Evolutionary conservation across 2,797 vertebrate species (phyloP), one percentile per base, ranked within the genome.

Genomic region (Kryptopterus vitreolus): DNA sequence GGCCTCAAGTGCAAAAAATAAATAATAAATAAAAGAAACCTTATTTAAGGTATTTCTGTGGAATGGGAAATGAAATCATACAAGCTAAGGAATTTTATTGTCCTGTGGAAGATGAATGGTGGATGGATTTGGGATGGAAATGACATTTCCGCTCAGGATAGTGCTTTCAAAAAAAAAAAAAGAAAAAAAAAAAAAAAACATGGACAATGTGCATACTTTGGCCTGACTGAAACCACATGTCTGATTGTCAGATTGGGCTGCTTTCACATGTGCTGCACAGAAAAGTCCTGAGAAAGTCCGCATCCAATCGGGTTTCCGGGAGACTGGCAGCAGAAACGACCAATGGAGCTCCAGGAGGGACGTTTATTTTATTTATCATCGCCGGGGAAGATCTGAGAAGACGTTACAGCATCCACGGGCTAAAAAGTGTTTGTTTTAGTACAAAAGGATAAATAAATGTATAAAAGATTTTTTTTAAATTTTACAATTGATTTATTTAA

Each of bases 201-300:
- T 78, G 83, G 82, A 87, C 79, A 83, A 80, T 73, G 62, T 58
- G 73, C 83, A 85, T 85, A 78, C 78, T 87, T 84, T 61, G 55
- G 75, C 71, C 84, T 87, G 83, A 88, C 84, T 83, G 31, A 84
- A 86, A 87, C 83, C 86, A 87, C 81, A 89, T 89, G 85, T 78
- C 50, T 63, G 26, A 59, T 55, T 74, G 79, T 85, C 79, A 83
- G 83, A 85, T 63, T 29, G 13, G 63, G 81, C 55, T 68, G 63
- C 82, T 82, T 85, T 81, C 77, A 79, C 78, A 87, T 85, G 78
- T 87, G 75, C 79, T 72, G 70, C 58, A 74, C 55, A 82, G 63
- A 79, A 72, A 83, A 86, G 78, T 35, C 61, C 70, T 81, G 78
- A 73, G 84, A 86, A 86, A 86, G 83, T 85, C 31, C 79, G 71